Evolutionary conservation across 2,888 invertebrate genomes (phyloP).

Genomic region (Merodon equestris): DNA sequence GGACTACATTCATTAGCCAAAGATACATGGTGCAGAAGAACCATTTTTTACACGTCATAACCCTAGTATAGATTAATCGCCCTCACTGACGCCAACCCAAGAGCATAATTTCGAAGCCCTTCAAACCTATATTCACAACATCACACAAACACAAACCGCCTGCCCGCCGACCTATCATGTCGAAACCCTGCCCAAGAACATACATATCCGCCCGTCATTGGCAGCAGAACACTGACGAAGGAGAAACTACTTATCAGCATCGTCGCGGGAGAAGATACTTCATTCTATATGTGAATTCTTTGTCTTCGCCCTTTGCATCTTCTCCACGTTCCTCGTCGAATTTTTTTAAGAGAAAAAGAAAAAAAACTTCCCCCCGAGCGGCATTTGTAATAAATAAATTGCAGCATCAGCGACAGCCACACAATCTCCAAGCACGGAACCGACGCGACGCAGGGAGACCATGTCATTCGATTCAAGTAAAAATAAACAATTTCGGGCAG

Average conservation of each 20-base stretch:
- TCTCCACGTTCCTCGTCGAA: too few species aligned
- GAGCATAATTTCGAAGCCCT: too few species aligned
- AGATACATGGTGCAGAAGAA: too few species aligned
- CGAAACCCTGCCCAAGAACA: constrained; percentile 26
- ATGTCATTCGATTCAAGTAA: constrained; percentile 35
- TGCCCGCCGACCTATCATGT: not conserved
- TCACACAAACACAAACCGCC: too few species aligned
- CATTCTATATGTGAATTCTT: constrained; percentile 47
- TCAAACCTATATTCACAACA: too few species aligned
- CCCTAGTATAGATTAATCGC: too few species aligned
- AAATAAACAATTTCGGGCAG: constrained; percentile 52
- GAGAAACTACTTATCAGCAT: constrained; percentile 16
- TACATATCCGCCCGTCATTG: constrained; percentile 23
- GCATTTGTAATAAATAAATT: constrained; percentile 64
- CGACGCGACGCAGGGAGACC: constrained; percentile 35
- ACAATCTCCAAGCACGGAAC: constrained; percentile 15
- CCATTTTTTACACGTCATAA: too few species aligned
- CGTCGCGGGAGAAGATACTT: constrained; percentile 46
- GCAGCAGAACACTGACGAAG: constrained; percentile 17
- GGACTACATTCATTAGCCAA: too few species aligned
- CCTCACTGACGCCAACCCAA: too few species aligned
- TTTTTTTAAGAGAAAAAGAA: too few species aligned
- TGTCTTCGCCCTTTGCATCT: constrained; percentile 37
- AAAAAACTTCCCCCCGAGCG: constrained; percentile 31
- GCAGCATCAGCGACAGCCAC: constrained; percentile 57